Percentiles rank a stretch among this genome's conserved stretches.
Evolutionary conservation across 35 echinoderm and acorn worm genomes (phyloP).

Genomic region (Heliocidaris erythrogramma): DNA sequence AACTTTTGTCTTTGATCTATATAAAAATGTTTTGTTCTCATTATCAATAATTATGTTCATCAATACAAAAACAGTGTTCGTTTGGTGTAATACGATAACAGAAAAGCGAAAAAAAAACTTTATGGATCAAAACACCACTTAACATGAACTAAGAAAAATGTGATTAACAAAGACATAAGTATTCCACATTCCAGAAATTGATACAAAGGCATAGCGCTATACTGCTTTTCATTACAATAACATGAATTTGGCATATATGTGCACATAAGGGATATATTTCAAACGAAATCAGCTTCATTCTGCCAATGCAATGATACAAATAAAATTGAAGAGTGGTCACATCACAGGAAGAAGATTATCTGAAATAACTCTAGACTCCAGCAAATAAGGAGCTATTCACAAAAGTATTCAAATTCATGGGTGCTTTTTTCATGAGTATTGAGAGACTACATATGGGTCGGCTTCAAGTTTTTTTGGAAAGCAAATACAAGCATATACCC

Average conservation of each 20-base stretch:
- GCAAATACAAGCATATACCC: too few species aligned
- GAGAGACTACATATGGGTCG: too few species aligned
- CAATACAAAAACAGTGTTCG: background rate
- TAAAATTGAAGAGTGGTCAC: background rate
- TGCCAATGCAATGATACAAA: background rate
- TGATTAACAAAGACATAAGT: background rate
- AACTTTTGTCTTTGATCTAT: background rate
- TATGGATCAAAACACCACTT: background rate
- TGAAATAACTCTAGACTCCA: too few species aligned
- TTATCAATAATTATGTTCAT: background rate
- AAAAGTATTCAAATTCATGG: too few species aligned
- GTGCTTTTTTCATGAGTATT: too few species aligned
- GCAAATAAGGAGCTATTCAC: too few species aligned
- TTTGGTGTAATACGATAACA: background rate
- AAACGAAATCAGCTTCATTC: background rate
- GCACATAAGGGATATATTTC: conserved; percentile 6
- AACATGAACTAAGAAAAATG: background rate
- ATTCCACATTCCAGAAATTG: background rate
- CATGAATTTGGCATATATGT: background rate
- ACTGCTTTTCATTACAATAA: background rate
- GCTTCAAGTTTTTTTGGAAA: too few species aligned
- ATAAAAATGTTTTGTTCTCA: background rate
- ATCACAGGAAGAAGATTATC: too few species aligned
- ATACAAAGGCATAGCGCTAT: background rate
- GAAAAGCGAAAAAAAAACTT: background rate